phyloP scores from a whole-genome alignment of 2,888 invertebrate species.

The Sarcophaga caerulescens region DNA sequence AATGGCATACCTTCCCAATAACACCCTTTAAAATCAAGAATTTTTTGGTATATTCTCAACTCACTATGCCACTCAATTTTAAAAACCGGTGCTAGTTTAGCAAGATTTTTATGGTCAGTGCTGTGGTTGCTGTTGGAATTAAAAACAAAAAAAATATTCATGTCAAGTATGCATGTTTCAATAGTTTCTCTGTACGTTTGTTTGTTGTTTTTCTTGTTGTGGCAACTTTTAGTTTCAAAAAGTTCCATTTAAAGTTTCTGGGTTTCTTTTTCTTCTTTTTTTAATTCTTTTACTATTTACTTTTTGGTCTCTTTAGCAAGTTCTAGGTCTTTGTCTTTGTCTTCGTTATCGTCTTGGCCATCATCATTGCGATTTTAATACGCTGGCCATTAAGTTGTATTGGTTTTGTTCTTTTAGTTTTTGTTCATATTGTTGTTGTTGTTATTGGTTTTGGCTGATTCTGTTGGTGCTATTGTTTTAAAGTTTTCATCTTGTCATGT shows the following conservation, averaged over 20 bases:
- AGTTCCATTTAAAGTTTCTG: conserved; percentile 18
- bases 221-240: conserved; percentile 61
- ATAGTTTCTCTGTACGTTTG: conserved; percentile 5
- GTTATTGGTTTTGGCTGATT: background rate
- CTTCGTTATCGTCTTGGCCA: background rate
- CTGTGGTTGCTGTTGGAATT: conserved; percentile 33
- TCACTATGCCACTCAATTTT: background rate
- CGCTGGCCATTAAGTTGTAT: conserved; percentile 7
- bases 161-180: conserved; percentile 54
- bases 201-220: conserved; percentile 2
- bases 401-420: background rate
- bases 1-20: conserved; percentile 7
- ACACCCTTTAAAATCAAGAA: background rate
- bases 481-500: conserved; percentile 45
- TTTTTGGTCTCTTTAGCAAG: no score
- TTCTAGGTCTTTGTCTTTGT: background rate
- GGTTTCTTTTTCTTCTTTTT: conserved; percentile 12
- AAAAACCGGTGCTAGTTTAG: background rate
- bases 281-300: no score
- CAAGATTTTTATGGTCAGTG: conserved; percentile 47
- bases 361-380: background rate
- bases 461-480: conserved; percentile 13
- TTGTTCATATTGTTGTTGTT: background rate
- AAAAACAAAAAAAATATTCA: conserved; percentile 39
- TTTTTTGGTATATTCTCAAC: background rate